Percentiles rank a stretch among this genome's conserved stretches.
These are phyloP conservation scores for Sipunculus nudus DNA, from an alignment of 2,888 invertebrate genomes.

Conservation along the genomic window DNA sequence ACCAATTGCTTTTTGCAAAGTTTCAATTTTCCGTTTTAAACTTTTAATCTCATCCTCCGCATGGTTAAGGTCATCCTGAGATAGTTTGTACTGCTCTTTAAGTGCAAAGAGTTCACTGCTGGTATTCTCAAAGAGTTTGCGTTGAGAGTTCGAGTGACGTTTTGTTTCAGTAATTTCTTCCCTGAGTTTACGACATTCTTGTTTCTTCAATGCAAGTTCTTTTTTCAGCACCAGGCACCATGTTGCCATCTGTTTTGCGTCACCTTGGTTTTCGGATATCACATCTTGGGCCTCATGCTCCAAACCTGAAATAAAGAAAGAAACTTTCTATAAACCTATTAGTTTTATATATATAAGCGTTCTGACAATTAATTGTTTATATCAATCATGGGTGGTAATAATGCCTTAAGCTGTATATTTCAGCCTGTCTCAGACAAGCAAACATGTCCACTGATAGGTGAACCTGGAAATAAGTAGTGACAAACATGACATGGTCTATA, in stretches of 20 bases:
- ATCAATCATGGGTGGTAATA: too few relatives aligned
- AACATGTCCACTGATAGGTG: too few relatives aligned
- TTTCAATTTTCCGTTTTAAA: conserved; percentile 23
- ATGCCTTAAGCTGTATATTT: too few relatives aligned
- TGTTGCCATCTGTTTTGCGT: conserved; percentile 46
- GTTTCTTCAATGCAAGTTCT: conserved; percentile 52
- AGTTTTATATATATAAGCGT: too few relatives aligned
- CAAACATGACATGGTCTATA: too few relatives aligned
- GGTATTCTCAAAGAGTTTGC: too few relatives aligned
- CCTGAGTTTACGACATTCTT: conserved; percentile 47
- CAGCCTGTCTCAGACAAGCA: too few relatives aligned
- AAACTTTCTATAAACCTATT: too few relatives aligned
- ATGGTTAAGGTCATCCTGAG: conserved; percentile 49
- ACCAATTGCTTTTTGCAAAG: conserved; percentile 26
- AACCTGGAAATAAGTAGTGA: too few relatives aligned
- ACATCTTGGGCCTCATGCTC: conserved; percentile 50
- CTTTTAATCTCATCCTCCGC: conserved; percentile 38
- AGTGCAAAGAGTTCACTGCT: conserved; percentile 31
- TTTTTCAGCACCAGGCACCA: conserved; percentile 54
- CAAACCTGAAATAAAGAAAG: conserved; percentile 46
- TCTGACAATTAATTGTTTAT: too few relatives aligned
- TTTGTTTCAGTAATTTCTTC: too few relatives aligned
- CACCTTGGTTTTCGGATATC: conserved; percentile 43
- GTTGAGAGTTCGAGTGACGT: too few relatives aligned
- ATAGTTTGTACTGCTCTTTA: conserved; percentile 44